Base-by-base conservation (phyloP, 1,140 invertebrate species). In the Ceratosolen solmsi region DNA sequence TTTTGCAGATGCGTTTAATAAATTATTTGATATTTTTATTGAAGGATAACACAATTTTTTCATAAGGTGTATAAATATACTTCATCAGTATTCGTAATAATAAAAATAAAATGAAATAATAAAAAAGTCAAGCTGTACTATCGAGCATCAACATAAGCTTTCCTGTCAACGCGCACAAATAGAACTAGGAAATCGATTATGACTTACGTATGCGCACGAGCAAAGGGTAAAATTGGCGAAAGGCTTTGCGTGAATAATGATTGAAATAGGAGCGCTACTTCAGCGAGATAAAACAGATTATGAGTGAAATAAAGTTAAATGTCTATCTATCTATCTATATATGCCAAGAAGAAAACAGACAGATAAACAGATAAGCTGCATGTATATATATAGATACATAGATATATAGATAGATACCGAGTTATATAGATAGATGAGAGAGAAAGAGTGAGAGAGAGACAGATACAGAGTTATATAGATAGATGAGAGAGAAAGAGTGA, bases 191-290 rank as follows among this genome's bases (percentile, higher is more conserved):
- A 25, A 17, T 4, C 11, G 17, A 22, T 22, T 1, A 11, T 2
- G 8, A 70, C 65, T n/a, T 70, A 25, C 25, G 70, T 72, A 72
- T 72, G 41, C 70, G 15, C 41, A 72, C 70, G 70, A 46, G 41
- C 38, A 51, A 72, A 46, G 46, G n/a, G 30, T 36, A 20, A 38
- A 4, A 70, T 5, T 71, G 68, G 33, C 33, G 9, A 68, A 38
- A 2, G 22, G 36, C 38, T 70, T 70, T 70, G 9, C 46, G 70
- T 25, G 70, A 22, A 72, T n/a, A 72, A 72, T 72, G 25, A 72
- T 3, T 49, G 20, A 72, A 72, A 72, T 25, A 20, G 25, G n/a
- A 25, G 68, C 38, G 15, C 41, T 72, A 51, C 46, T 72, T 72
- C 25, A 30, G 17, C 22, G 70, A 51, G 13, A 46, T n/a, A 70